These are phyloP conservation scores for Pharmacophagus antenor DNA, from an alignment of 2,888 invertebrate species.

Conservation along the genomic window DNA sequence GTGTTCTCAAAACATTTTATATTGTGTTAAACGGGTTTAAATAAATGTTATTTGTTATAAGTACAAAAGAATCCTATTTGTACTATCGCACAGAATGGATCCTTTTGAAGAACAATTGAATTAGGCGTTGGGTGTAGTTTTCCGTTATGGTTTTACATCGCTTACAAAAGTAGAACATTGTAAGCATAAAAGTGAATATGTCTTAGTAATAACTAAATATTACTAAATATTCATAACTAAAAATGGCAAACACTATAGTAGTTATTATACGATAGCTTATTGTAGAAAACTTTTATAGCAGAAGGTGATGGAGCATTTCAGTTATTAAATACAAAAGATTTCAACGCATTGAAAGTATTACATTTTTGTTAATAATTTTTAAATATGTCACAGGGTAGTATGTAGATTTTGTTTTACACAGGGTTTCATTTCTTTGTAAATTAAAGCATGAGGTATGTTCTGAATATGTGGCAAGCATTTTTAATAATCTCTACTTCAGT, in stretches of 20 bases:
- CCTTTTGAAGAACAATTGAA: constrained; percentile 3
- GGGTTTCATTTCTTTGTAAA: too few species aligned
- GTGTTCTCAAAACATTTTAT: constrained; percentile 6
- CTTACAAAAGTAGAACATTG: constrained; percentile 56
- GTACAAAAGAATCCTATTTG: not conserved
- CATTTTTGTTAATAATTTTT: not conserved
- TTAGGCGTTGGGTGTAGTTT: constrained; percentile 36
- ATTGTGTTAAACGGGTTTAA: not conserved
- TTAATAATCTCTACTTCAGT: too few species aligned
- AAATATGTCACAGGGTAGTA: constrained; percentile 3
- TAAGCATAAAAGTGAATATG: constrained; percentile 43
- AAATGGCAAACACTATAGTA: not conserved
- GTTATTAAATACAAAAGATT: constrained; percentile 49
- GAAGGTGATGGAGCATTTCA: too few species aligned
- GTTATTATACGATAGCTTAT: not conserved
- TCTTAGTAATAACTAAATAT: constrained; percentile 32
- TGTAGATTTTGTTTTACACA: too few species aligned
- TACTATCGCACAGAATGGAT: not conserved
- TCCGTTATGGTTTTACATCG: constrained; percentile 54
- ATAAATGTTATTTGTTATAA: not conserved
- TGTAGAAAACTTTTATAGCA: not conserved
- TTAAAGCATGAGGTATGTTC: too few species aligned
- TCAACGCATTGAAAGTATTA: constrained; percentile 52
- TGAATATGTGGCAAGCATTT: too few species aligned
- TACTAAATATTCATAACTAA: not conserved